These are phyloP conservation scores for Zaprionus lineosus DNA, from an alignment of 2,888 invertebrate species.

Conservation along the genomic window DNA sequence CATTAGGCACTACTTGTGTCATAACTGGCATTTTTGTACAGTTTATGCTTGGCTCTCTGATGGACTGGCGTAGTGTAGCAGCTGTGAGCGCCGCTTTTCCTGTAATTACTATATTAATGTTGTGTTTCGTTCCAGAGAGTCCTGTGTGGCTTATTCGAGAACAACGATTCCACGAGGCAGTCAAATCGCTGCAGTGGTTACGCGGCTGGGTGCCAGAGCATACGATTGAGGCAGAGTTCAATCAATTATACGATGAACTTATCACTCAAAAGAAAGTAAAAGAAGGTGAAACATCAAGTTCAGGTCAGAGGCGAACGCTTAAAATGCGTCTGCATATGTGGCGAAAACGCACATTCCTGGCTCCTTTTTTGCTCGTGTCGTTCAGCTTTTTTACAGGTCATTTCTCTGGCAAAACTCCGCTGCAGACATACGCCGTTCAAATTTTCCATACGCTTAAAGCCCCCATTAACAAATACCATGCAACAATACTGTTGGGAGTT, in stretches of 20 bases:
- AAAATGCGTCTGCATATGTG: slow-evolving; percentile 83
- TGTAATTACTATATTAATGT: slow-evolving; percentile 85
- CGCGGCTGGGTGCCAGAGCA: slow-evolving; percentile 89
- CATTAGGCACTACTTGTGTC: slow-evolving; percentile 89
- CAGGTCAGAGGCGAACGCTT: slow-evolving; percentile 39
- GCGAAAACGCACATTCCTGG: slow-evolving; percentile 86
- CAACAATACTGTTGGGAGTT: slow-evolving; percentile 88
- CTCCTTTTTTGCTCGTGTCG: slow-evolving; percentile 87
- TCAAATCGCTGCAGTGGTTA: slow-evolving; percentile 89
- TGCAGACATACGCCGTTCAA: slow-evolving; percentile 89
- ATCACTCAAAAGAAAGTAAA: slow-evolving; percentile 77
- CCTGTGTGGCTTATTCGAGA: slow-evolving; percentile 91
- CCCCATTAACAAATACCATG: slow-evolving; percentile 90
- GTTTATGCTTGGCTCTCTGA: slow-evolving; percentile 88
- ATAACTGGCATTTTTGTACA: slow-evolving; percentile 90
- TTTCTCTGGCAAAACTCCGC: slow-evolving; percentile 89
- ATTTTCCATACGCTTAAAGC: slow-evolving; percentile 89
- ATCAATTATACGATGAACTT: slow-evolving; percentile 79
- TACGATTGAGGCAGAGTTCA: slow-evolving; percentile 84
- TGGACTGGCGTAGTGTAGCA: slow-evolving; percentile 89
- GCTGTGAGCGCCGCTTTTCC: slow-evolving; percentile 87
- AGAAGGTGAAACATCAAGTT: slow-evolving; percentile 44
- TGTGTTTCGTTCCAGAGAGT: slow-evolving; percentile 91
- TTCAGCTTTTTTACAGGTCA: slow-evolving; percentile 88
- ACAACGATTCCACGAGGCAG: slow-evolving; percentile 87